Evolutionary conservation across 1,140 invertebrate species (phyloP), one percentile per base, ranked within the genome.

Genomic region (Drosophila ohnishii): DNA sequence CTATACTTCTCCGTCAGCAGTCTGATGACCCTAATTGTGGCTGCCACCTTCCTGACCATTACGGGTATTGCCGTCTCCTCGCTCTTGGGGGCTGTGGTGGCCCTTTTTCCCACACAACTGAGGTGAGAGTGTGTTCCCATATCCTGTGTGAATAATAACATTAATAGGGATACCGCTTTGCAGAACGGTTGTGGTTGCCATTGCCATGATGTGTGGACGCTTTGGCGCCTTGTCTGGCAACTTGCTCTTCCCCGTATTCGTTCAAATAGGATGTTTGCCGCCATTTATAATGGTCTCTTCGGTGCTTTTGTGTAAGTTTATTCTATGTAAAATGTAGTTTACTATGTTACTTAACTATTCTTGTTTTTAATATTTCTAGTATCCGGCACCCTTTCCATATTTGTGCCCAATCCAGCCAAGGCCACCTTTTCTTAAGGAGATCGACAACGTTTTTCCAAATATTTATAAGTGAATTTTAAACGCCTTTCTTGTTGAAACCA

Each of bases 1-100:
- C 71, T 93, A 8, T 92, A 94, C 76, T 90, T 92, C 82, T 76
- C 94, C 61, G 91, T 93, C 65, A 78, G 75, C 88, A 79, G 92
- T 87, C 7, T 80, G 81, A 58, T 75, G 35, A 91, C 90, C 3
- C 62, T 91, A 0, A 72, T 89, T 22, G 55, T 91, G 22, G 77
- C 90, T 7, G 73, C 90, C 7, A 70, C 70, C 5, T 91, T 89
- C 69, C 39, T 91, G 28, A 83, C 90, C 10, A 67, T 90, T 3
- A 65, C 65, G 2, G 88, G 87, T 30, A 76, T 91, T 14, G 80
- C 89, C 2, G 81, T 90, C 25, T 90, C 84, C 10, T 90, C 90
- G 1, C 72, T 91, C 0, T 39, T 91, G 25, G 87, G 90, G 7
- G 75, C 88, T 35, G 84, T 91, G 7, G 81, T 90, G 4, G 65